A percentile compares a stretch with the other conserved stretches of the same genome.
phyloP scores from a whole-genome alignment of 2,113 vertebrate genomes.

The Hemiscyllium ocellatum region DNA sequence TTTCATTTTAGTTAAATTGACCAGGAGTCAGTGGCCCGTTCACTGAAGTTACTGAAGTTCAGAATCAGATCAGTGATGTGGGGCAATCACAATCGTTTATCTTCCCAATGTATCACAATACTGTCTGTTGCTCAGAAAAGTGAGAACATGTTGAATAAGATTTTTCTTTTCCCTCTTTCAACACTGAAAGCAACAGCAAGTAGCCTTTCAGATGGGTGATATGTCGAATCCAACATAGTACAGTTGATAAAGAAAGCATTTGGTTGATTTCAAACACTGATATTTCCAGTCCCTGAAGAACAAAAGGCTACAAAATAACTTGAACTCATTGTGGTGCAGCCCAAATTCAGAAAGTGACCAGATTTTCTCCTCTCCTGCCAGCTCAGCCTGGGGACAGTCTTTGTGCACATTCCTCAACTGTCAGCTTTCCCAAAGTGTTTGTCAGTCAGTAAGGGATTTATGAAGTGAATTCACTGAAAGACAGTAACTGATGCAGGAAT shows the following conservation, averaged over 20 bases:
- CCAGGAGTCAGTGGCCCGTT: not conserved
- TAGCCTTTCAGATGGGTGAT: not conserved
- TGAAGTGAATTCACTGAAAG: not conserved
- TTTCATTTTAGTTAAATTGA: not conserved
- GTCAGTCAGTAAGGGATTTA: not conserved
- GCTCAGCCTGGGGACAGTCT: not conserved
- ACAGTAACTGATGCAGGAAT: not conserved
- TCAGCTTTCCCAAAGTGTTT: not conserved
- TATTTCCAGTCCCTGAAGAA: not conserved
- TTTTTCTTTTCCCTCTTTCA: not conserved
- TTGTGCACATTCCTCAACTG: not conserved
- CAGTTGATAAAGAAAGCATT: not conserved
- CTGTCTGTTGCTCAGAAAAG: not conserved
- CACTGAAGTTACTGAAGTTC: not conserved
- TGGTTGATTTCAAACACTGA: not conserved
- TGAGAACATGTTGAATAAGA: not conserved
- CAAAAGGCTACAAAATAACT: not conserved
- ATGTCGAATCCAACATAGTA: not conserved
- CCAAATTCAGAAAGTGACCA: not conserved
- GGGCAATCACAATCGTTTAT: not conserved
- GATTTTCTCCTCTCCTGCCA: not conserved
- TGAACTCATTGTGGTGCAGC: not conserved
- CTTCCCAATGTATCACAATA: not conserved
- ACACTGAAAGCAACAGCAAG: not conserved
- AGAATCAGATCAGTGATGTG: not conserved